A percentile compares a stretch with the other conserved stretches of the same genome.
phyloP scores from a whole-genome alignment of 2,113 vertebrate genomes.

The Bambusicola thoracicus region DNA sequence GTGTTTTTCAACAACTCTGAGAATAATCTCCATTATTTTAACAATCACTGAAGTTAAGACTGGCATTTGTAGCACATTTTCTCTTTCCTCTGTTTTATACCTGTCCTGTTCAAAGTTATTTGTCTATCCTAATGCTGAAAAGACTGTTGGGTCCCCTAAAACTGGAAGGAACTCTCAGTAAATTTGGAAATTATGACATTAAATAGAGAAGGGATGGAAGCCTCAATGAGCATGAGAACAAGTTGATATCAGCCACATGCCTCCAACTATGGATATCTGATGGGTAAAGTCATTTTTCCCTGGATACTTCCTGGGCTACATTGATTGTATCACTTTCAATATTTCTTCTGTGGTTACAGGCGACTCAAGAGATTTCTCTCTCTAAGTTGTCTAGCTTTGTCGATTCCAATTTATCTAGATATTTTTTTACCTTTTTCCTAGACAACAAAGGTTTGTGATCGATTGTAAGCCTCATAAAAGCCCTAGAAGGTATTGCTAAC shows the following conservation, averaged over 20 bases:
- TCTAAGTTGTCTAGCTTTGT: slow-evolving; percentile 76
- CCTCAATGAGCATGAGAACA: neutral
- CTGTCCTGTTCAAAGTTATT: neutral
- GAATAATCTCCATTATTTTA: neutral
- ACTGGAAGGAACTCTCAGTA: neutral
- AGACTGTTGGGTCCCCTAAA: neutral
- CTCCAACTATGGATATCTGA: slow-evolving; percentile 36
- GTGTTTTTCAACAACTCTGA: neutral
- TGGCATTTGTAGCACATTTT: neutral
- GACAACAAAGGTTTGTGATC: slow-evolving; percentile 71
- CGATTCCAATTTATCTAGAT: slow-evolving; percentile 80
- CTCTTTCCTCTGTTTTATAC: neutral
- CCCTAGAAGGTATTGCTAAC: slow-evolving; percentile 49
- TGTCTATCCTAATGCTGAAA: neutral
- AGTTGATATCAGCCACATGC: slow-evolving; percentile 17
- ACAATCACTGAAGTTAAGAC: neutral
- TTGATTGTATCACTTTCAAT: slow-evolving; percentile 77
- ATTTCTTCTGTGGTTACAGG: slow-evolving; percentile 76
- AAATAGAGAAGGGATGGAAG: neutral
- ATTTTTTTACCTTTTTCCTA: slow-evolving; percentile 75
- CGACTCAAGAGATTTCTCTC: slow-evolving; percentile 67
- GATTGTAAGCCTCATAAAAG: slow-evolving; percentile 42
- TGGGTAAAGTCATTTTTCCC: slow-evolving; percentile 70
- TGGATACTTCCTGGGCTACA: slow-evolving; percentile 30
- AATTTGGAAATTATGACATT: neutral